Evolutionary conservation across 92 coral and sea anemone species (phyloP).

Genomic region (Epizoanthus illoricatus): DNA sequence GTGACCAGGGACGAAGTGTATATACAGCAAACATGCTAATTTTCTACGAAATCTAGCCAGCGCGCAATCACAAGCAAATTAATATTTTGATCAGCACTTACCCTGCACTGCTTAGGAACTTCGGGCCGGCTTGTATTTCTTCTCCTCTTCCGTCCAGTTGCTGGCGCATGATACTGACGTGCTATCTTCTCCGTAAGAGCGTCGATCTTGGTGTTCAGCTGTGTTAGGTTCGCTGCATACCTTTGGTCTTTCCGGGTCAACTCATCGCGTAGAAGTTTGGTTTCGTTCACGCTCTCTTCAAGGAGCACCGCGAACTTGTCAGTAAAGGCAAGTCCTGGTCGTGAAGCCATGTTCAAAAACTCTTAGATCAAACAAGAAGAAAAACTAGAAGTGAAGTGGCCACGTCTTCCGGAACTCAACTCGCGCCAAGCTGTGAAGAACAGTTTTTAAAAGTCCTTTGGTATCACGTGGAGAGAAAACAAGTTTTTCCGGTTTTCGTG

Average conservation of each 20-base stretch:
- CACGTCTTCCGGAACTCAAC: not conserved
- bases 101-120: conserved; percentile 18
- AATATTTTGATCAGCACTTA: not conserved
- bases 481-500: conserved; percentile 14
- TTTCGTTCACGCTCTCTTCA: not conserved
- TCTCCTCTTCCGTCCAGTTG: not conserved
- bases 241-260: not conserved
- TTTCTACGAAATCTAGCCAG: too few relatives aligned
- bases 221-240: not conserved
- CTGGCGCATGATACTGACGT: not conserved
- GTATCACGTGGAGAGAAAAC: not conserved
- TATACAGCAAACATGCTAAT: too few relatives aligned
- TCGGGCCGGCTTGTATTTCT: not conserved
- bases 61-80: too few relatives aligned
- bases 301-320: conserved; percentile 12
- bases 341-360: conserved; percentile 9
- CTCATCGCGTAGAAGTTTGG: not conserved
- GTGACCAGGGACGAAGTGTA: too few relatives aligned
- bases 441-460: not conserved
- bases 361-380: not conserved
- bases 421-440: conserved; percentile 11
- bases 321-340: not conserved
- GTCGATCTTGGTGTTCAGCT: conserved; percentile 20
- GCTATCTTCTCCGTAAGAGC: not conserved
- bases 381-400: not conserved